Conservation (phyloP, 2,888 invertebrate species). For the Ecliptopera silaceata region DNA sequence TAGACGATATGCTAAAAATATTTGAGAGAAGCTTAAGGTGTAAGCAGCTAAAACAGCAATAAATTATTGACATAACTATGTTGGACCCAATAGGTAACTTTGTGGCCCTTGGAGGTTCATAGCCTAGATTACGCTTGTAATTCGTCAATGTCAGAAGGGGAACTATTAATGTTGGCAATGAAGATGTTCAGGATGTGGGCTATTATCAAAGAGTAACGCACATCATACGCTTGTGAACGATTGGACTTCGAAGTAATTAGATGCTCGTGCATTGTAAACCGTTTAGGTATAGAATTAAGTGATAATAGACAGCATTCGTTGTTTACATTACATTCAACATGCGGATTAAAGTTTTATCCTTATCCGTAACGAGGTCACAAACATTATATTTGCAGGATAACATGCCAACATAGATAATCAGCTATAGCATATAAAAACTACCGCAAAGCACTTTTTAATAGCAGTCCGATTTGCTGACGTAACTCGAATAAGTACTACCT, state of each 20-base stretch:
- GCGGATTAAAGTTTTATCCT: no score
- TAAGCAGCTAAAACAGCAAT: constrained; percentile 17
- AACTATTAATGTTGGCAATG: constrained; percentile 45
- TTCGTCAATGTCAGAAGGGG: constrained; percentile 46
- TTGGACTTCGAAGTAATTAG: constrained; percentile 30
- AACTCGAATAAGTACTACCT: neutral
- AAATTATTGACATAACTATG: constrained; percentile 31
- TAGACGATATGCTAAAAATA: no score
- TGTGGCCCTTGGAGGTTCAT: constrained; percentile 34
- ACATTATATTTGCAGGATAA: neutral
- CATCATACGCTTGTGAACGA: constrained; percentile 33
- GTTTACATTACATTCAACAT: no score
- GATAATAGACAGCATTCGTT: no score
- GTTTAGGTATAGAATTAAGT: no score
- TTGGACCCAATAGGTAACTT: constrained; percentile 44
- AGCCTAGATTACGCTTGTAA: constrained; percentile 41
- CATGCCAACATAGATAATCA: neutral
- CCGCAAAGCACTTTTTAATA: constrained; percentile 43
- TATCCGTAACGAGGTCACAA: neutral
- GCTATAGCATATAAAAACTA: constrained; percentile 12
- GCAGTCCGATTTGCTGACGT: constrained; percentile 25
- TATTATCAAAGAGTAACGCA: constrained; percentile 40
- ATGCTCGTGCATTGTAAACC: no score
- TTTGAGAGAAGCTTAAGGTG: no score
- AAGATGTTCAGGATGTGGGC: constrained; percentile 43